phyloP scores from a whole-genome alignment of 2,888 invertebrate species.

The Xiphydria camelus region DNA sequence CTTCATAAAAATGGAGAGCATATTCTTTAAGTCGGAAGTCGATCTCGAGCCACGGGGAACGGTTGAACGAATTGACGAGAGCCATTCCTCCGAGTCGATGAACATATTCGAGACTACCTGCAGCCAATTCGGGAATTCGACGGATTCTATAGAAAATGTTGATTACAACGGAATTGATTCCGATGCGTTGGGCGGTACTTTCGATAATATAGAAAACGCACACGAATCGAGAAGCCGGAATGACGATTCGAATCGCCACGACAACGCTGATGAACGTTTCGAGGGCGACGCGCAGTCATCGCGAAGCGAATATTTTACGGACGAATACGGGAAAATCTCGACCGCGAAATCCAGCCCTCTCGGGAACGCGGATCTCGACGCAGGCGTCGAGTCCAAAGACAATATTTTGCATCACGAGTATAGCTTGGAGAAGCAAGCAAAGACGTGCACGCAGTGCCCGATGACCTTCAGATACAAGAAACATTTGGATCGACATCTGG shows the following conservation, averaged over 20 bases:
- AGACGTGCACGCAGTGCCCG: slow-evolving; percentile 37
- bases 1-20: slow-evolving; percentile 30
- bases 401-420: too few relatives aligned
- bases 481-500: slow-evolving; percentile 46
- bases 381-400: too few relatives aligned
- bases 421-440: slow-evolving; percentile 14
- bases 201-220: neutral
- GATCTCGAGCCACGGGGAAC: neutral
- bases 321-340: neutral
- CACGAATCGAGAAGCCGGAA: neutral
- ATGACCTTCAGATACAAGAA: slow-evolving; percentile 49
- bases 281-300: neutral
- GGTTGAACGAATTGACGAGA: neutral
- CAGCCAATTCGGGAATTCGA: neutral
- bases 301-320: slow-evolving; percentile 6
- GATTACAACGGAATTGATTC: too few relatives aligned
- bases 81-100: neutral
- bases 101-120: slow-evolving; percentile 9
- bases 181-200: neutral
- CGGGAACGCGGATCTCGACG: neutral
- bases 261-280: too few relatives aligned
- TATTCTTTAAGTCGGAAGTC: slow-evolving; percentile 6
- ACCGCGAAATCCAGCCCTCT: too few relatives aligned
- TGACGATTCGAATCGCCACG: too few relatives aligned
- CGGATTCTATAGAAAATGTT: neutral